A percentile compares a stretch with the other conserved stretches of the same genome.
These are phyloP conservation scores for Polyodon spathula DNA, from an alignment of 2,113 vertebrate genomes.

Conservation along the genomic window DNA sequence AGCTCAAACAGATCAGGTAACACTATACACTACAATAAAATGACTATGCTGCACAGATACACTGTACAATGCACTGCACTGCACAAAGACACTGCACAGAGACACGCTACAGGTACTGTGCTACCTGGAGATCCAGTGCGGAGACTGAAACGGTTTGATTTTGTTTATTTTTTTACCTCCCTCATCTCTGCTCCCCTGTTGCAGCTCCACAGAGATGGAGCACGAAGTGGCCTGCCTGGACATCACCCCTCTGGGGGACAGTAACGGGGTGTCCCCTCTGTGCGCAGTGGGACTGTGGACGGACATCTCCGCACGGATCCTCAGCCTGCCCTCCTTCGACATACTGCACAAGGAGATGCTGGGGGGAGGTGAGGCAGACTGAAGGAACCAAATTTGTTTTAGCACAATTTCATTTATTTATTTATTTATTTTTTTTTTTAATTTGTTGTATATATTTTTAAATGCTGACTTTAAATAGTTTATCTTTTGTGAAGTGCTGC, in stretches of 20 bases:
- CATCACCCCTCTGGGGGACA: conserved; percentile 88
- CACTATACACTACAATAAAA: no score
- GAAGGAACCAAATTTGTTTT: not conserved
- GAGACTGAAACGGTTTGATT: no score
- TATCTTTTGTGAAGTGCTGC: no score
- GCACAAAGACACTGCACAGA: no score
- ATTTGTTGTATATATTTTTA: no score
- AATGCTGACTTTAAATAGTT: no score
- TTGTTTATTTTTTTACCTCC: not conserved
- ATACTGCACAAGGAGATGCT: conserved; percentile 97
- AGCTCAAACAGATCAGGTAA: conserved; percentile 92
- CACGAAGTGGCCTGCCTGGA: conserved; percentile 96
- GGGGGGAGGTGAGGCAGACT: conserved; percentile 90
- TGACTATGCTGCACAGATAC: no score
- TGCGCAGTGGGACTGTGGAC: conserved; percentile 97
- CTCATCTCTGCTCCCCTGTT: not conserved
- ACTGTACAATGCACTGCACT: no score
- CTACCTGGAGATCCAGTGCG: no score
- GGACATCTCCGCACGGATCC: conserved; percentile 89
- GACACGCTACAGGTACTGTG: no score
- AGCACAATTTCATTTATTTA: no score
- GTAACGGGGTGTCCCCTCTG: conserved; percentile 69
- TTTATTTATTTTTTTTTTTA: no score
- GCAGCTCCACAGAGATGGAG: conserved; percentile 91
- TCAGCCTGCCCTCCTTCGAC: conserved; percentile 86